A percentile compares a stretch with the other conserved stretches of the same genome.
phyloP scores from a whole-genome alignment of 2,888 invertebrate species.

The Agonopterix alstromeriana region DNA sequence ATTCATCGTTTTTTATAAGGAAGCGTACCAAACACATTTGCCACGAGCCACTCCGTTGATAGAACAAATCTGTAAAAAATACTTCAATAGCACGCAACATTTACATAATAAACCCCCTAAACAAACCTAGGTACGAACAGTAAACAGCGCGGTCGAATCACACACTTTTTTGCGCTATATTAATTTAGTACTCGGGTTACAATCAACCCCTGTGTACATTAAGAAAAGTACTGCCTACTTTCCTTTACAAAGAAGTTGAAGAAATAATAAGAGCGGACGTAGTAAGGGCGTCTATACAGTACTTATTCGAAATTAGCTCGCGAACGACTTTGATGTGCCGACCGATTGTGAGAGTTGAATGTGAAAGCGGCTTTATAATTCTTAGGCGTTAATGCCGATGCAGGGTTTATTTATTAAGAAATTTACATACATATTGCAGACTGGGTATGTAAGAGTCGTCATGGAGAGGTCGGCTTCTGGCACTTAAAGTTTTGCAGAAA shows the following conservation, averaged over 20 bases:
- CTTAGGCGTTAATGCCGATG: conserved; percentile 42
- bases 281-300: conserved; percentile 64
- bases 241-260: conserved; percentile 62
- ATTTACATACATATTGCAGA: conserved; percentile 13
- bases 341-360: conserved; percentile 58
- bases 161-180: conserved; percentile 61
- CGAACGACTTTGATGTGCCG: conserved; percentile 67
- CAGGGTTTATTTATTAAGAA: conserved; percentile 30
- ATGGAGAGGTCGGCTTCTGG: too few relatives aligned
- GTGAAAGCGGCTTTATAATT: conserved; percentile 64
- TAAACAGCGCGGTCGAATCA: conserved; percentile 62
- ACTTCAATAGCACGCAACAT: conserved; percentile 52
- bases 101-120: conserved; percentile 69
- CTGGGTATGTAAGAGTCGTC: background rate
- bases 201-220: conserved; percentile 49
- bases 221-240: conserved; percentile 49
- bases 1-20: conserved; percentile 14
- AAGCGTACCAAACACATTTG: conserved; percentile 47
- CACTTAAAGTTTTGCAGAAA: too few relatives aligned
- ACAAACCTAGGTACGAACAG: conserved; percentile 57
- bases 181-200: conserved; percentile 72
- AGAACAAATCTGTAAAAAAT: conserved; percentile 54
- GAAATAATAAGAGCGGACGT: conserved; percentile 60
- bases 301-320: conserved; percentile 73
- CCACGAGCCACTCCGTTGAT: conserved; percentile 58